Base-by-base conservation (phyloP, 2,888 invertebrate species). In the Melanostoma scalare region DNA sequence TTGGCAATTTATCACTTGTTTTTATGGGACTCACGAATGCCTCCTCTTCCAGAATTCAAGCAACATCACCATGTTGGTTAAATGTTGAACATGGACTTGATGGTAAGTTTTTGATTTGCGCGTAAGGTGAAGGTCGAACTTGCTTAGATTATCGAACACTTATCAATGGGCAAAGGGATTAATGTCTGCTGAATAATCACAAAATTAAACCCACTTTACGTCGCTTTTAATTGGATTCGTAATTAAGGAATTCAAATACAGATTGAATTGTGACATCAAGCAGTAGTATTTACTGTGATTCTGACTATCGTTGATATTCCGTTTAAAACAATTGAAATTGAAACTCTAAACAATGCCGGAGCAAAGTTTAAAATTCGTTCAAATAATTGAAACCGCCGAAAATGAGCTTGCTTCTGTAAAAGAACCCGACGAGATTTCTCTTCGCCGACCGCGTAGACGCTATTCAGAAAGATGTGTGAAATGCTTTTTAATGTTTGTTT, bases 21-120 rank as follows among this genome's bases (percentile, higher is more conserved):
- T 79, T 88, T 90, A 38, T 90, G 90, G 90, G 90, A 90, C 53
- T 90, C 90, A 2, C 87, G 88, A 35, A 90, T 90, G 90, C 90
- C 90, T 42, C 88, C 90, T 6, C 73, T 90, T 75, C 90, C 90
- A 55, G 87, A 89, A 48, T 89, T 89, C 75, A 90, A 89, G 86
- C 90, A 89, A 38, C 87, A 89, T 71, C 89, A 89, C 86, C 90
- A 89, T 60, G 87, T 88, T 80, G 90, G 90, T 75, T 90, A 90
- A 77, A 46, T 3, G 38, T 30, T 20, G n/a, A 33, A 63, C 44
- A 50, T 36, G 38, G 20, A 6, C 4, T 38, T 2, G 42, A 1
- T 65, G 72, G 80, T 81, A 69, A 85, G 80, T 81, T 63, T 68
- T 72, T 76, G 68, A 72, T 56, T 68, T 76, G 61, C 36, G 5